A percentile compares a stretch with the other conserved stretches of the same genome.
Conservation (phyloP, 2,113 vertebrate species). For the Gavialis gangeticus region DNA sequence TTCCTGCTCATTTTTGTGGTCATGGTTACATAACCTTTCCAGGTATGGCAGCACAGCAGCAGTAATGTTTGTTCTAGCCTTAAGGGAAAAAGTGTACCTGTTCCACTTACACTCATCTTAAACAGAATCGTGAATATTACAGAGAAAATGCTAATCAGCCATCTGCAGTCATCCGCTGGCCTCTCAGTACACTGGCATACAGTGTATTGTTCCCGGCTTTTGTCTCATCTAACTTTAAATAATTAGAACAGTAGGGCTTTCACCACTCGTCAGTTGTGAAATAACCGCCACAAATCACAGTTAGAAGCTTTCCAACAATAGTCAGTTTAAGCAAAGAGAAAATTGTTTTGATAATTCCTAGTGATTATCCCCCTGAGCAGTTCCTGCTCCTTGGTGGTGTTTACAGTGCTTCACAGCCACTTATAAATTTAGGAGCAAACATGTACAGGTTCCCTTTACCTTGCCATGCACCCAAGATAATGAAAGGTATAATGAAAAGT, state of each 20-base stretch:
- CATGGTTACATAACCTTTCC: background rate
- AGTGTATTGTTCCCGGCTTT: background rate
- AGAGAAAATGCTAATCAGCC: background rate
- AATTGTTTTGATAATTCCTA: background rate
- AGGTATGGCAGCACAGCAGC: background rate
- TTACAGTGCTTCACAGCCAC: background rate
- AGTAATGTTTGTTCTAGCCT: background rate
- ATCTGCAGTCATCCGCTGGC: background rate
- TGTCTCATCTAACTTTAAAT: background rate
- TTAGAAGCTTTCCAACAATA: background rate
- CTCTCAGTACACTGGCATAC: background rate
- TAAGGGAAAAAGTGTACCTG: background rate
- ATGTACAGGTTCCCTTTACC: background rate
- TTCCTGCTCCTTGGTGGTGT: background rate
- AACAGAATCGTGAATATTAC: background rate
- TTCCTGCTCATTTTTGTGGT: conserved; percentile 39
- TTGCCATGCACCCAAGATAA: background rate
- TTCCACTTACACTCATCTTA: background rate
- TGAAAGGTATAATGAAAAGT: background rate
- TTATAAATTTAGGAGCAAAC: background rate
- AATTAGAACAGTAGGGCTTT: background rate
- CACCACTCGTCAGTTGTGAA: background rate
- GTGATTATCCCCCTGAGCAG: background rate
- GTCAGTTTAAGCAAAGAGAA: background rate
- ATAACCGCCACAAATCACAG: background rate